A percentile compares a stretch with the other conserved stretches of the same genome.
phyloP scores from a whole-genome alignment of 2,113 vertebrate genomes.

The Scortum barcoo region DNA sequence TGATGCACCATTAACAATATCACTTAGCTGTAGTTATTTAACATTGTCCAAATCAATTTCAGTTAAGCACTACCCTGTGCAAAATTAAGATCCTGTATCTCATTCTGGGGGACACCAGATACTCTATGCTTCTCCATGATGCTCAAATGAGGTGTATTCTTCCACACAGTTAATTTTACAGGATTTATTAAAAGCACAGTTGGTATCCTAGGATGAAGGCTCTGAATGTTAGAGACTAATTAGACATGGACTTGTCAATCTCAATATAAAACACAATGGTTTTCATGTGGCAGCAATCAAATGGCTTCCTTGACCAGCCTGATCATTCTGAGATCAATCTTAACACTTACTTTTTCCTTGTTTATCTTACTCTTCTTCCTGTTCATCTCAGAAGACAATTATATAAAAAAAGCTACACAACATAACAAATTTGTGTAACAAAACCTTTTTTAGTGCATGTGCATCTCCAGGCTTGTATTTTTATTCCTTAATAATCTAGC shows the following conservation, averaged over 20 bases:
- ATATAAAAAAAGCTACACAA: background rate
- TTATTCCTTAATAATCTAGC: background rate
- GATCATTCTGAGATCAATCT: background rate
- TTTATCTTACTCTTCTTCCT: background rate
- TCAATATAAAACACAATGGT: background rate
- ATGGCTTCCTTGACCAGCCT: background rate
- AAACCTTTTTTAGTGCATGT: background rate
- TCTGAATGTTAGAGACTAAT: background rate
- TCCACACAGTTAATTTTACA: background rate
- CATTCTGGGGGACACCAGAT: background rate
- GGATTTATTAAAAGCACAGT: background rate
- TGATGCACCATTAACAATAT: conserved; percentile 6
- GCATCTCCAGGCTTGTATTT: background rate
- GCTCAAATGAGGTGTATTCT: background rate
- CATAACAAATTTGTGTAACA: background rate
- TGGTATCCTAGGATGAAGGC: background rate
- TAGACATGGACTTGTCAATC: background rate
- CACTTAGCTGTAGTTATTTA: conserved; percentile 2
- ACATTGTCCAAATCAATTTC: conserved; percentile 21
- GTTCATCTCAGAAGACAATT: background rate
- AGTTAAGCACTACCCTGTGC: background rate
- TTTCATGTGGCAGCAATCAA: background rate
- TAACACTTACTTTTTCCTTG: background rate
- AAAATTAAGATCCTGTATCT: background rate
- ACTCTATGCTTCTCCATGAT: no score